Conservation (phyloP, 1,140 invertebrate species). For the Laupala kohalensis region DNA sequence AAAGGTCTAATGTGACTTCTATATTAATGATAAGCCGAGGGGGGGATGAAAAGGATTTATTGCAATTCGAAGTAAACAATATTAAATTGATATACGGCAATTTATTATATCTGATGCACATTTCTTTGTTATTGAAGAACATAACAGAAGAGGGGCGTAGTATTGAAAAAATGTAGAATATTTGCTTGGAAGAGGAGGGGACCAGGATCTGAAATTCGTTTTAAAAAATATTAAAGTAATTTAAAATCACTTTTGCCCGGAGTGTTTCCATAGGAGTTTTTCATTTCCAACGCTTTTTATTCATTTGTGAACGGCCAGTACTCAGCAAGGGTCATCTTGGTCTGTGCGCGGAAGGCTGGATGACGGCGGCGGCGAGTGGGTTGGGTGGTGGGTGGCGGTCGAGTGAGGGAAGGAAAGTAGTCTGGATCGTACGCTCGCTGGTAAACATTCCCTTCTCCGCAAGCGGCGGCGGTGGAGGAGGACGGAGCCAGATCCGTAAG, state of each 20-base stretch:
- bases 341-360: background rate
- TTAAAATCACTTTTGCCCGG: background rate
- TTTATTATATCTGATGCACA: background rate
- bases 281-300: background rate
- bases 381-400: background rate
- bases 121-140: background rate
- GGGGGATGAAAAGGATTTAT: background rate
- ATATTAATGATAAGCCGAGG: background rate
- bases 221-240: background rate
- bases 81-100: background rate
- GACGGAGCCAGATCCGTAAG: background rate
- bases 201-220: background rate
- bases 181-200: background rate
- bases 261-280: background rate
- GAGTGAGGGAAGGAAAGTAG: background rate
- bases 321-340: background rate
- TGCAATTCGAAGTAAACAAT: background rate
- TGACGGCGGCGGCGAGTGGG: background rate
- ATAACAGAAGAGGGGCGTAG: background rate
- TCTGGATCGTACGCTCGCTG: background rate
- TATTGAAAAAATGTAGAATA: background rate
- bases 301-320: background rate
- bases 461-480: background rate
- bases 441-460: background rate
- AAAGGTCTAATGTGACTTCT: background rate